These are phyloP conservation scores for Gavialis gangeticus DNA, from an alignment of 2,113 vertebrate species.

Conservation along the genomic window DNA sequence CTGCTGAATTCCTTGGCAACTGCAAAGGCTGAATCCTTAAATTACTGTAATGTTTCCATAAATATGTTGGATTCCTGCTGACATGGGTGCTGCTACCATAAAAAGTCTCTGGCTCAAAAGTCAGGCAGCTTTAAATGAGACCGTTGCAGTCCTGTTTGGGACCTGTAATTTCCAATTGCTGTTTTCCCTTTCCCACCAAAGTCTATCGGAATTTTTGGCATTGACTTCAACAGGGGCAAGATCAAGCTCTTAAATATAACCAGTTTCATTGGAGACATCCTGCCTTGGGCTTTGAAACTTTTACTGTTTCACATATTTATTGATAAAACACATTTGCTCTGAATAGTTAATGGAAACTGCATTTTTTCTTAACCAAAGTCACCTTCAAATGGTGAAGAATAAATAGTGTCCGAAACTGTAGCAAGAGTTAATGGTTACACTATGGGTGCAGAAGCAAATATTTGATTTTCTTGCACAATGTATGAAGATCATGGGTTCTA, in stretches of 20 bases:
- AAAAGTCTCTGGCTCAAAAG: not conserved
- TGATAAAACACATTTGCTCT: not conserved
- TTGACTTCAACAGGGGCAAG: not conserved
- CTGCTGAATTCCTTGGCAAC: not conserved
- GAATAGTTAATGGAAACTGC: constrained; percentile 17
- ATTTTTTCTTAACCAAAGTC: constrained; percentile 1
- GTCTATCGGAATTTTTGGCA: not conserved
- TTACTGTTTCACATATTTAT: not conserved
- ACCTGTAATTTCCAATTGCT: not conserved
- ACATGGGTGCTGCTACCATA: not conserved
- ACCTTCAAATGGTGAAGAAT: constrained; percentile 53
- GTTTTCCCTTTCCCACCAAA: not conserved
- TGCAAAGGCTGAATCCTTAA: not conserved
- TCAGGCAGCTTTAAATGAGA: not conserved
- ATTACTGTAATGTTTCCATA: not conserved
- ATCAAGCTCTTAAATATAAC: not conserved
- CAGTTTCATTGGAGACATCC: not conserved
- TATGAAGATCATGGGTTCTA: constrained; percentile 43
- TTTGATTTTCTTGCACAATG: constrained; percentile 85
- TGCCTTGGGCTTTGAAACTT: not conserved
- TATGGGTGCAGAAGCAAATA: constrained; percentile 84
- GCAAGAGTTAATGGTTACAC: constrained; percentile 88
- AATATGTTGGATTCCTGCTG: not conserved
- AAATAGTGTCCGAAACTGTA: constrained; percentile 57
- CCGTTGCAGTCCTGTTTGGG: not conserved